Base-by-base conservation (phyloP, 2,113 vertebrate genomes). In the Muscicapa adusta region DNA sequence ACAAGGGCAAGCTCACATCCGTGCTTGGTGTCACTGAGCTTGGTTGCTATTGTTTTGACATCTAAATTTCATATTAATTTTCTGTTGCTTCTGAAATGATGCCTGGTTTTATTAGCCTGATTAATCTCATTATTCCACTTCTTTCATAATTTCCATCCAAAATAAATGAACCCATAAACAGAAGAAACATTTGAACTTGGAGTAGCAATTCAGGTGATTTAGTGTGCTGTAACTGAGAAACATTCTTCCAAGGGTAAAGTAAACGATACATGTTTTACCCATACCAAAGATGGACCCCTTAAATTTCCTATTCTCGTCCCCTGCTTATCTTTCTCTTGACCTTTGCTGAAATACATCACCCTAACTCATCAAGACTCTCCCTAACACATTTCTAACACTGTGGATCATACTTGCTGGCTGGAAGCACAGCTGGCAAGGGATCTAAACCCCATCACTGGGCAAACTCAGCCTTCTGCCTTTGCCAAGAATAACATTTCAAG, bases 391-490 rank as follows among this genome's bases (percentile, higher is more conserved):
- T 97, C 96, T 93, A 91, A 96, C 91, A 76, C 92, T 89, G 93
- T 36, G 92, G 89, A 95, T 90, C 96, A 91, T 78, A 63, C 87
- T 97, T 66, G 93, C 80, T 96, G 92, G 97, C 91, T 97, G 93
- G 94, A 90, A 97, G 92, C 97, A 98, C 94, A 96, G 97, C 97
- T 98, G 98, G 97, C 97, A 97, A 91, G 97, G 93, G 96, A 98
- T 94, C 95, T 84, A 97, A 98, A 95, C 94, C 95, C 97, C 96
- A 96, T 96, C 85, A n/a, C 96, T 89, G 94, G 97, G 96, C 97
- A 98, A 98, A 97, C 94, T 93, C 96, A 95, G 97, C 93, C 95
- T 98, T 97, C 97, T 97, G 94, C 96, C 97, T 98, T 98, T 96
- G 97, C 97, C 97, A 97, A 98, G 95, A 96, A 97, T 91, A 97